These are phyloP conservation scores for Clytia hemisphaerica DNA, from an alignment of 30 jellyfish, hydroid and myxozoan species.

Conservation along the genomic window DNA sequence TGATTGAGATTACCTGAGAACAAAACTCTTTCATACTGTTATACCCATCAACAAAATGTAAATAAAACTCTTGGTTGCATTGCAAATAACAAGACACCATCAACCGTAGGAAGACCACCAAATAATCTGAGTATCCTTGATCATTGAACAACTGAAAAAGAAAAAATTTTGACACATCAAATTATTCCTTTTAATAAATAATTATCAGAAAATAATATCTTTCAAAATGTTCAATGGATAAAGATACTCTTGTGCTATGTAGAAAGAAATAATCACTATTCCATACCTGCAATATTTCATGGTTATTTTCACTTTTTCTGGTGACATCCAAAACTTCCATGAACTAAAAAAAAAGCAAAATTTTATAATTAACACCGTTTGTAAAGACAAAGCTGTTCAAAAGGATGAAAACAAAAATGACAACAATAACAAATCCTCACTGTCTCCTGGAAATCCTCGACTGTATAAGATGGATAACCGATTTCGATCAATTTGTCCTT, in stretches of 20 bases:
- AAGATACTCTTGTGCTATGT: no score
- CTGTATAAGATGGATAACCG: slow-evolving; percentile 77
- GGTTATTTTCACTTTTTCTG: slow-evolving; percentile 39
- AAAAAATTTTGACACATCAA: background rate
- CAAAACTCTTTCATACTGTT: slow-evolving; percentile 77
- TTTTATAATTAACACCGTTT: background rate
- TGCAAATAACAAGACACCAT: slow-evolving; percentile 91
- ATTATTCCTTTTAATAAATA: background rate
- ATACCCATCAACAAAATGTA: slow-evolving; percentile 85
- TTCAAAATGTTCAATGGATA: no score
- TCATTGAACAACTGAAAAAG: slow-evolving; percentile 54
- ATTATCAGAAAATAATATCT: background rate
- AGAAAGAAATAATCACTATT: background rate
- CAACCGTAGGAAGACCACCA: slow-evolving; percentile 81
- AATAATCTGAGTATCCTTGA: slow-evolving; percentile 75
- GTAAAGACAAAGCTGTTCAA: background rate
- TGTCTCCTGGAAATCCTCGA: slow-evolving; percentile 76
- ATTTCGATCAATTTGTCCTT: slow-evolving; percentile 41
- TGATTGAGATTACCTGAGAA: slow-evolving; percentile 64
- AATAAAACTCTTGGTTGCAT: slow-evolving; percentile 73
- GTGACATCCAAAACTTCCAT: slow-evolving; percentile 60
- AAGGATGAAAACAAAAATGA: background rate
- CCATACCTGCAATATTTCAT: slow-evolving; percentile 61
- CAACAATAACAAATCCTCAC: slow-evolving; percentile 22
- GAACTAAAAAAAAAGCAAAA: slow-evolving; percentile 33